Evolutionary conservation across 2,888 invertebrate genomes (phyloP).

Genomic region (Sipha maydis): DNA sequence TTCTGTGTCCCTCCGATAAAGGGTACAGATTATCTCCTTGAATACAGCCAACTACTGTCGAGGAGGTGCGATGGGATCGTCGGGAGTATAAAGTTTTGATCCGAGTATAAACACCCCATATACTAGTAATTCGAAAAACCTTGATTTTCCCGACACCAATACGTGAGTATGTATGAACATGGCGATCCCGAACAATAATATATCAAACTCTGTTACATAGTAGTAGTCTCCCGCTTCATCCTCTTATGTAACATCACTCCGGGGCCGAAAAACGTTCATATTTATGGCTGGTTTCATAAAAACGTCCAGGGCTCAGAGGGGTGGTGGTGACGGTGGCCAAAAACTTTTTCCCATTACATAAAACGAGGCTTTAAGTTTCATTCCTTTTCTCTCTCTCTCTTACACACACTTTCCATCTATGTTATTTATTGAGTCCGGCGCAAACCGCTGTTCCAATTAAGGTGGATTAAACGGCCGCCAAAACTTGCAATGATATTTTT

Average conservation of each 20-base stretch:
- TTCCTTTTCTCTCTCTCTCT: neutral
- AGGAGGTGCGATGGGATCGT: neutral
- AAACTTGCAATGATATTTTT: constrained; percentile 50
- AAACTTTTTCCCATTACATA: constrained; percentile 62
- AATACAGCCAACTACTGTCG: neutral
- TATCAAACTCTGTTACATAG: constrained; percentile 35
- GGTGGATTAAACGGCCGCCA: constrained; percentile 58
- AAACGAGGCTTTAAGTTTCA: constrained; percentile 58
- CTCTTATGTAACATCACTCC: constrained; percentile 20
- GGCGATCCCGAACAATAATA: constrained; percentile 18
- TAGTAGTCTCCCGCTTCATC: neutral
- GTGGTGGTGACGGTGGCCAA: neutral
- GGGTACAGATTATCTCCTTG: constrained; percentile 23
- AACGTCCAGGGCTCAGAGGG: constrained; percentile 26
- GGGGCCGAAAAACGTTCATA: constrained; percentile 45
- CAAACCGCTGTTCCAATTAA: constrained; percentile 61
- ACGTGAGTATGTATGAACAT: constrained; percentile 20
- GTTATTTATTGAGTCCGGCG: constrained; percentile 61
- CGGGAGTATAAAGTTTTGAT: neutral
- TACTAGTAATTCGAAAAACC: constrained; percentile 9
- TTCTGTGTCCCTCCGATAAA: constrained; percentile 24
- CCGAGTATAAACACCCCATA: constrained; percentile 3
- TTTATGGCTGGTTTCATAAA: constrained; percentile 55
- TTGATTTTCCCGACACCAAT: constrained; percentile 14
- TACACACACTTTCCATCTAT: neutral